Base-by-base conservation (phyloP, 2,797 vertebrate species). In the Cygnus olor region DNA sequence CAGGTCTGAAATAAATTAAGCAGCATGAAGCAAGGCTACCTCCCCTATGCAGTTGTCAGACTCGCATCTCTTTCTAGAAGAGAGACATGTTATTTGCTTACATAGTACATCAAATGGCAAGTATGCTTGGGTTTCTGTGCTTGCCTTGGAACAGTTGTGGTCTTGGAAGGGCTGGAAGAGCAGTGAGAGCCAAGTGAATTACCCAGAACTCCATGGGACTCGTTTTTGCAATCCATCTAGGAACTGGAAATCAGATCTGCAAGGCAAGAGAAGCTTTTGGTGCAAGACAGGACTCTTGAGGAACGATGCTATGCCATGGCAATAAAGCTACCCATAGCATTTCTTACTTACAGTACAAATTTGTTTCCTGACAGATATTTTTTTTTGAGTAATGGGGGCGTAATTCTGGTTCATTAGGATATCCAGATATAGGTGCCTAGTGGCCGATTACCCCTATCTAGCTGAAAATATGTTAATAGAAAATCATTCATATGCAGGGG, bases 1-100 rank as follows among this genome's bases (percentile, higher is more conserved):
- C 77, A 60, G 77, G 80, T 60, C 94, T 96, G 93, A 84, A 94
- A 94, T 86, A 81, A 90, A 94, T 95, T 93, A 91, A 88, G 78
- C 88, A 84, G 73, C 80, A 34, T 60, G 71, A 94, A 94, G 53
- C 65, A 56, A 88, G 44, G 61, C 56, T 3, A 49, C 47, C 65
- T 85, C 56, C 70, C 71, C 56, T 72, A 54, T 38, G 22, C 84
- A 90, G 63, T 34, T 90, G 91, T 93, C 80, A 88, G 64, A 49
- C 91, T 88, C 69, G 32, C 58, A 81, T 95, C 78, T 90, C 77
- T 19, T 90, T 95, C 88, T 80, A 95, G 90, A 51, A 93, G 85
- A 93, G 22, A 90, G 90, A 79, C 77, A 54, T 27, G 56, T 80
- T 91, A 81, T 95, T 95, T 95, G 73, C 80, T 95, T 96, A 85